A percentile compares a stretch with the other conserved stretches of the same genome.
Conservation (phyloP, 2,797 vertebrate genomes). For the Gymnopithys bicolor region DNA sequence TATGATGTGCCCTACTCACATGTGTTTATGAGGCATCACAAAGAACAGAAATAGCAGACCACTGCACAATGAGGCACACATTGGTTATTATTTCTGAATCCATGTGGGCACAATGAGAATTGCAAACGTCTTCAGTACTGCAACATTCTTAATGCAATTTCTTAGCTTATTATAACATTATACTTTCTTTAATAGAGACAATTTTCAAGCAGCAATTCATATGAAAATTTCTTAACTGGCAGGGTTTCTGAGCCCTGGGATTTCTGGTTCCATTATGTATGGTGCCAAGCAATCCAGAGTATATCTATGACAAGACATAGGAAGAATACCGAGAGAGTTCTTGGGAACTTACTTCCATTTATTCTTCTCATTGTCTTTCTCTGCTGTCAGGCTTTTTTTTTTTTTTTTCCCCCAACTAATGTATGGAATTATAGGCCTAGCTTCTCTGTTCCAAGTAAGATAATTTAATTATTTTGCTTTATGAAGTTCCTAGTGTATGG, state of each 20-base stretch:
- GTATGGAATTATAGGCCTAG: not conserved
- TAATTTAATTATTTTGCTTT: not conserved
- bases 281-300: not conserved
- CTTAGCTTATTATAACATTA: not conserved
- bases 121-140: not conserved
- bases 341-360: not conserved
- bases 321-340: not conserved
- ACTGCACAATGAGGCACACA: not conserved
- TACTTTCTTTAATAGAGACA: not conserved
- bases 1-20: not conserved
- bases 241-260: not conserved
- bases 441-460: not conserved
- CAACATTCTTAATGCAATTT: not conserved
- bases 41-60: not conserved
- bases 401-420: not conserved
- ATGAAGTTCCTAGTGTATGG: not conserved
- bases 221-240: not conserved
- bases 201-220: not conserved
- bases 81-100: not conserved
- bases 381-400: not conserved
- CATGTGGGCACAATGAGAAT: not conserved
- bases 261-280: not conserved
- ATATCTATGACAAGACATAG: not conserved
- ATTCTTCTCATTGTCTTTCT: not conserved
- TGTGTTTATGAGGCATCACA: not conserved